Conservation (phyloP, 2,113 vertebrate species). For the Laticauda colubrina region DNA sequence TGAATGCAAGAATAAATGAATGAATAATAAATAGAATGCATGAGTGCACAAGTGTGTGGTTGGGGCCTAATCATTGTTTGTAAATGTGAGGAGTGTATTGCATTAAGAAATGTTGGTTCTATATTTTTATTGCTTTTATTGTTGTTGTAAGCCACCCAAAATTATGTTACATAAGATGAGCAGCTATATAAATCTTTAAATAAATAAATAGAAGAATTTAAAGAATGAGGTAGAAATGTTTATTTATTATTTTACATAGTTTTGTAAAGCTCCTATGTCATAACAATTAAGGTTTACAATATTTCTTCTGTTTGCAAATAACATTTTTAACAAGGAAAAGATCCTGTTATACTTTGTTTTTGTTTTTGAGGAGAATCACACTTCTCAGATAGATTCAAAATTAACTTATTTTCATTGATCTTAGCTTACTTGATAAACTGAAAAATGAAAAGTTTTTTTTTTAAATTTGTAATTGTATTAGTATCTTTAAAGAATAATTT, state of each 20-base stretch:
- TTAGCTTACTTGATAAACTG: constrained; percentile 1
- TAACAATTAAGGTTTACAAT: background rate
- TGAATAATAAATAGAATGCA: background rate
- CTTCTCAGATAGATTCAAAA: background rate
- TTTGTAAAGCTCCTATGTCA: background rate
- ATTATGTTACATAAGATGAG: background rate
- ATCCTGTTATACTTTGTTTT: background rate
- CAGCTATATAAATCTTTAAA: background rate
- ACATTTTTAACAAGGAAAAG: background rate
- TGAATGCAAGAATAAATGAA: background rate
- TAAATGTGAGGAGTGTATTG: background rate
- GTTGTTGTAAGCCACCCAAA: background rate
- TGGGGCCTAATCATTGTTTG: background rate
- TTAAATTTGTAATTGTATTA: background rate
- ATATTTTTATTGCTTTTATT: background rate
- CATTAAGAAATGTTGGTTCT: background rate
- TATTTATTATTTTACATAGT: background rate
- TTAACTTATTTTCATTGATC: background rate
- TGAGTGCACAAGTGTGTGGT: background rate
- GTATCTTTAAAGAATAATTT: background rate
- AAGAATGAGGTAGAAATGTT: background rate
- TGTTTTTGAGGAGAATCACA: background rate
- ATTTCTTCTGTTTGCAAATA: background rate
- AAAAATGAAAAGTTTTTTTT: background rate
- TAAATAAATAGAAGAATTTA: background rate